Evolutionary conservation across 2,888 invertebrate genomes (phyloP), one percentile per base, ranked within the genome.

Genomic region (Heteromyza rotundicornis): DNA sequence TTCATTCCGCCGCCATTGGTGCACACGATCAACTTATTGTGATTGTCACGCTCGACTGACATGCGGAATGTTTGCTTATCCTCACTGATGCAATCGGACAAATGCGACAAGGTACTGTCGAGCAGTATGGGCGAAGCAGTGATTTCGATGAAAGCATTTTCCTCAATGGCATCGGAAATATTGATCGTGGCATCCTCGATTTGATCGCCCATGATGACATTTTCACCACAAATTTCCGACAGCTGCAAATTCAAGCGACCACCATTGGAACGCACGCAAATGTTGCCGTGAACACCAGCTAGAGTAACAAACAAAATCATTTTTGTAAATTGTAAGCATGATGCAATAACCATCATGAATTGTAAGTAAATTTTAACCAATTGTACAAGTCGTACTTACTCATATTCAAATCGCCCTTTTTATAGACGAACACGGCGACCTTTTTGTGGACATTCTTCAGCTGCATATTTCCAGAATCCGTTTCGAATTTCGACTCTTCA

Each of bases 281-380:
- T 65, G 57, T 78, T 82, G 0, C 82, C 82, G 66, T 82, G 78
- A 2, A 83, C 78, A 1, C 82, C 82, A 73, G 75, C 82, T 82
- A 49, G 2, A 22, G 24, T 12, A 47, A 19, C 19, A 23, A 59
- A 16, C 3, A n/a, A 2, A 22, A 12, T 10, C 24, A 20, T 57
- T 19, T 23, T 24, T 27, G 12, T 12, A 20, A 24, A n/a, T 35
- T n/a, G 16, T 36, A 40, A 59, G 8, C 19, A 24, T 57, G 14
- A 49, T 20, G 50, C 14, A 50, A 35, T 50, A 7, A 35, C 14
- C 14, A 35, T 36, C 53, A 2, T 23, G 19, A 32, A 24, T 47
- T 7, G 16, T n/a, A n/a, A n/a, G n/a, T n/a, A n/a, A n/a, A n/a
- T n/a, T n/a, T n/a, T n/a, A n/a, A n/a, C n/a, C n/a, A n/a, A n/a